Percentiles rank a stretch among this genome's conserved stretches.
Conservation (phyloP, 2,797 vertebrate genomes). For the Craterocephalus amniculus region DNA sequence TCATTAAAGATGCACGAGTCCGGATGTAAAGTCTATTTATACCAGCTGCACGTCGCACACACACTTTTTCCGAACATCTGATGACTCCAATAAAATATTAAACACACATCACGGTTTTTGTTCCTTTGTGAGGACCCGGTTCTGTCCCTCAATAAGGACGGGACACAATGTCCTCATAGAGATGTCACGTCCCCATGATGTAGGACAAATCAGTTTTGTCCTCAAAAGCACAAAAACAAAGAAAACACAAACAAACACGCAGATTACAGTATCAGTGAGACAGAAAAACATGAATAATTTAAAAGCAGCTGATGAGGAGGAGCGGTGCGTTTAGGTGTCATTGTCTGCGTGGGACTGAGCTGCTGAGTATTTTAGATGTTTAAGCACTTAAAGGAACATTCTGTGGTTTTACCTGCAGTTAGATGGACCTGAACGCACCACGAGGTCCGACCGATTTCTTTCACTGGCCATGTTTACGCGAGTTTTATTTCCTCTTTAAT, state of each 20-base stretch:
- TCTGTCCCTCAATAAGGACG: not conserved
- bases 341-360: not conserved
- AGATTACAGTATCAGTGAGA: conserved; percentile 49
- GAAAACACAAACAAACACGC: not conserved
- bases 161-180: not conserved
- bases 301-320: conserved; percentile 29
- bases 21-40: conserved; percentile 69
- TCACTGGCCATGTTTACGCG: too few relatives aligned
- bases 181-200: too few relatives aligned
- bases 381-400: not conserved
- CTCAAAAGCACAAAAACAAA: not conserved
- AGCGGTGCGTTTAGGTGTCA: not conserved
- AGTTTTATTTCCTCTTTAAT: too few relatives aligned
- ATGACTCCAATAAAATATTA: too few relatives aligned
- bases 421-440: not conserved
- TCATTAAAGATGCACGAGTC: conserved; percentile 71
- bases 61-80: not conserved
- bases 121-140: not conserved
- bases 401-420: conserved; percentile 3
- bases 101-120: too few relatives aligned
- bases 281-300: conserved; percentile 75
- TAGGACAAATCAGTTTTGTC: too few relatives aligned
- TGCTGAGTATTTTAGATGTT: conserved; percentile 1
- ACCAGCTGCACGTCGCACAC: conserved; percentile 28
- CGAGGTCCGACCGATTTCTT: too few relatives aligned